Conservation (phyloP, 2,113 vertebrate species). For the Tretioscincus oriximinensis region DNA sequence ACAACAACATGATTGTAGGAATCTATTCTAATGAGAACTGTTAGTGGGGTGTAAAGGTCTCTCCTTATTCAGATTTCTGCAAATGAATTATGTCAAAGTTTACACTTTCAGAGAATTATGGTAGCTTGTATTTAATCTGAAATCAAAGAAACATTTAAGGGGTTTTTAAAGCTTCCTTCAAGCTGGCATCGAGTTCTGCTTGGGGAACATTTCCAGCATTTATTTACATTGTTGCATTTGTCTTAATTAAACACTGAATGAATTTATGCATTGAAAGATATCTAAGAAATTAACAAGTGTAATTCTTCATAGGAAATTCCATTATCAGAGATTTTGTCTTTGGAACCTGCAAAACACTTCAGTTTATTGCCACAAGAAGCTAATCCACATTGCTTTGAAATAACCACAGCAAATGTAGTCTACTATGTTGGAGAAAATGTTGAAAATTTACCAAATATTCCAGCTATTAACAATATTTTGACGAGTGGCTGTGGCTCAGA, state of each 20-base stretch:
- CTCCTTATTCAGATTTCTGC: neutral
- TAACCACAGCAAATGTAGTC: conserved; percentile 85
- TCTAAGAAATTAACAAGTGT: neutral
- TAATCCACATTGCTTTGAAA: conserved; percentile 94
- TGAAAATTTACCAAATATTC: conserved; percentile 64
- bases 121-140: neutral
- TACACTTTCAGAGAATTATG: neutral
- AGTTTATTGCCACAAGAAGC: conserved; percentile 81
- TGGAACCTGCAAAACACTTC: conserved; percentile 88
- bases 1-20: neutral
- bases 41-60: neutral
- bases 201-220: neutral
- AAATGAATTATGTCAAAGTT: no score
- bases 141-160: neutral
- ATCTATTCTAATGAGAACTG: neutral
- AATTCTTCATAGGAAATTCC: conserved; percentile 87
- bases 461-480: conserved; percentile 72
- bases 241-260: neutral
- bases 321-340: conserved; percentile 90
- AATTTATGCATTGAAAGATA: neutral
- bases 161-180: neutral
- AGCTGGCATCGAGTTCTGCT: neutral
- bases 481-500: conserved; percentile 85
- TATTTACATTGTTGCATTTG: neutral
- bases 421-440: conserved; percentile 93